These are phyloP conservation scores for Melanotaenia boesemani DNA, from an alignment of 2,797 vertebrate species.

Conservation along the genomic window DNA sequence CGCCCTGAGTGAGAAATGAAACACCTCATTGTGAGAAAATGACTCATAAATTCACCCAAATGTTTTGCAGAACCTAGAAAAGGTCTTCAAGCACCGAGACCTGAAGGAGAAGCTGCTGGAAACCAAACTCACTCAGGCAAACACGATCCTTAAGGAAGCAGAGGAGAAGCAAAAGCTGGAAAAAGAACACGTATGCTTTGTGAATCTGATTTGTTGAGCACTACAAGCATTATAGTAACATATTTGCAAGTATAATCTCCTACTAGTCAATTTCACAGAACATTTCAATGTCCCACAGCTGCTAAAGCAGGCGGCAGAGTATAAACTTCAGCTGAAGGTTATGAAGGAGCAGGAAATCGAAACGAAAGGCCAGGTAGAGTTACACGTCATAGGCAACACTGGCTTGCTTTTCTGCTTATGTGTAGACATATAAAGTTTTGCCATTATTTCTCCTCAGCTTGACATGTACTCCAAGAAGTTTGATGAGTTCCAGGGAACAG, in stretches of 20 bases:
- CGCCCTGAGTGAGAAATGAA: conserved; percentile 36
- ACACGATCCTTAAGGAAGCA: conserved; percentile 90
- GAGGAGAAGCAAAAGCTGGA: conserved; percentile 92
- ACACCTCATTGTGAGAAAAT: conserved; percentile 31
- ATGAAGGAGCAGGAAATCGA: conserved; percentile 92
- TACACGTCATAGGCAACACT: not conserved
- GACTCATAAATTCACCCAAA: conserved; percentile 47
- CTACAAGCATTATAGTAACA: conserved; percentile 1
- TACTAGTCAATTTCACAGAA: conserved; percentile 17
- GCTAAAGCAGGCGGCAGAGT: conserved; percentile 90
- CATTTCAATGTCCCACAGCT: conserved; percentile 82
- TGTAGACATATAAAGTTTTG: conserved; percentile 1
- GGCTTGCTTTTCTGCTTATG: conserved; percentile 7
- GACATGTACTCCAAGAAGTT: conserved; percentile 96
- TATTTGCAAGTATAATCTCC: conserved; percentile 9
- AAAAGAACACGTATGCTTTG: conserved; percentile 88
- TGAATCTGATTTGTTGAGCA: not conserved
- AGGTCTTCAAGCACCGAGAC: conserved; percentile 98
- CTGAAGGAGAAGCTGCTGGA: conserved; percentile 97
- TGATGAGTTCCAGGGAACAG: conserved; percentile 96
- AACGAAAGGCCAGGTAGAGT: conserved; percentile 90
- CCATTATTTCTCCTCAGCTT: conserved; percentile 82
- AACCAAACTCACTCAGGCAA: conserved; percentile 93
- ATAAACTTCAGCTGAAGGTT: conserved; percentile 90
- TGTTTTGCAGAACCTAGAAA: conserved; percentile 91